Evolutionary conservation across 2,888 invertebrate genomes (phyloP).

Genomic region (Ennomos fuscantarius): DNA sequence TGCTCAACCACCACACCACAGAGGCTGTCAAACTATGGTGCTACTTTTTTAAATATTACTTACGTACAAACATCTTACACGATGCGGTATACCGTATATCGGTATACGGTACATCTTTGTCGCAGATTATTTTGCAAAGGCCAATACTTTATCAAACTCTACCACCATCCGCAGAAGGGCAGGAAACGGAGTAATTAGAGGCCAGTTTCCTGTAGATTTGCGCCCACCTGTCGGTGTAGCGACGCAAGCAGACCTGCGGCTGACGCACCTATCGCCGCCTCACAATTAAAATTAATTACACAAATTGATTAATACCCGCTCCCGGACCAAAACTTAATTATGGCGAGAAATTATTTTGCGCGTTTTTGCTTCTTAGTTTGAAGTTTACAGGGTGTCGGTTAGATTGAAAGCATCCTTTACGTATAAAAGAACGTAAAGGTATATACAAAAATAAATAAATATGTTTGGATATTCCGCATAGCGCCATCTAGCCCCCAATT

Average conservation of each 20-base stretch:
- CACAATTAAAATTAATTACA: conserved; percentile 76
- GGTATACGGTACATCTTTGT: neutral
- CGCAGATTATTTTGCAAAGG: neutral
- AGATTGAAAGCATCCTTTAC: conserved; percentile 17
- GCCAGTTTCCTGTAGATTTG: conserved; percentile 81
- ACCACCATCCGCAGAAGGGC: conserved; percentile 7
- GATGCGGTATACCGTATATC: no score
- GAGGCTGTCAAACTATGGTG: no score
- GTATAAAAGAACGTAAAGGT: neutral
- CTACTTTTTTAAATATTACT: no score
- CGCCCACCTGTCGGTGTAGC: conserved; percentile 73
- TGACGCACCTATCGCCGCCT: conserved; percentile 75
- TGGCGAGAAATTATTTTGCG: conserved; percentile 63
- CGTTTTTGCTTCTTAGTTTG: conserved; percentile 48
- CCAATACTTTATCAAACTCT: neutral
- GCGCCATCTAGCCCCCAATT: no score
- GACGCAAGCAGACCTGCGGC: conserved; percentile 57
- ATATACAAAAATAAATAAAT: no score
- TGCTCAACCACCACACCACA: no score
- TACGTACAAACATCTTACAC: no score
- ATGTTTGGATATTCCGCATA: no score
- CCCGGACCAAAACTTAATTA: conserved; percentile 68
- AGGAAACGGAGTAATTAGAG: conserved; percentile 59
- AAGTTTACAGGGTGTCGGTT: conserved; percentile 31
- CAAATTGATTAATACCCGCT: conserved; percentile 75